Percentiles rank a stretch among this genome's conserved stretches.
Evolutionary conservation across 2,113 vertebrate genomes (phyloP).

Genomic region (Paralichthys olivaceus): DNA sequence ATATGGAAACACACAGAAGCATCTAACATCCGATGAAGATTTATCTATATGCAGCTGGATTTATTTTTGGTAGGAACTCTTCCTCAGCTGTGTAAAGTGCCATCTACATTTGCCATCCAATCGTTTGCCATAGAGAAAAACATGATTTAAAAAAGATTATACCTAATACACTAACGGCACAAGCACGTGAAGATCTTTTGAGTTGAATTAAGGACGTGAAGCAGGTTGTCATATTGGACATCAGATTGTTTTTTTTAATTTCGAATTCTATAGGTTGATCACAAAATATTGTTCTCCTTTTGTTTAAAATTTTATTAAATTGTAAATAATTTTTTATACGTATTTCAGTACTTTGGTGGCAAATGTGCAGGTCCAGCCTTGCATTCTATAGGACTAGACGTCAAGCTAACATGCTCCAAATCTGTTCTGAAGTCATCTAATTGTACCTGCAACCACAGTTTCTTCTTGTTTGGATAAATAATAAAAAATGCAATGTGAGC

Average conservation of each 20-base stretch:
- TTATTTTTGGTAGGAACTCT: slow-evolving; percentile 21
- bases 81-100: slow-evolving; percentile 3
- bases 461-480: slow-evolving; percentile 59
- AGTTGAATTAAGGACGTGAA: neutral
- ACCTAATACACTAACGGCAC: neutral
- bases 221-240: neutral
- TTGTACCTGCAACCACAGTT: slow-evolving; percentile 3
- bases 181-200: neutral
- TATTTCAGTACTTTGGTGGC: slow-evolving; percentile 7
- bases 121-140: too few species aligned
- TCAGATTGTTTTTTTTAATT: neutral
- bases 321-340: slow-evolving; percentile 3
- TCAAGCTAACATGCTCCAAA: neutral
- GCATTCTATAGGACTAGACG: neutral
- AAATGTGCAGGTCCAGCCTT: neutral
- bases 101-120: slow-evolving; percentile 5
- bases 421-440: neutral
- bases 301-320: neutral
- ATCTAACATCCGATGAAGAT: neutral
- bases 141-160: too few species aligned
- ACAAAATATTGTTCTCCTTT: neutral
- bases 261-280: neutral
- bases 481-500: slow-evolving; percentile 33
- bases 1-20: slow-evolving; percentile 6
- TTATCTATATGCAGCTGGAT: slow-evolving; percentile 12